Evolutionary conservation across 2,888 invertebrate species (phyloP), one percentile per base, ranked within the genome.

Genomic region (Physocephala rufipes): DNA sequence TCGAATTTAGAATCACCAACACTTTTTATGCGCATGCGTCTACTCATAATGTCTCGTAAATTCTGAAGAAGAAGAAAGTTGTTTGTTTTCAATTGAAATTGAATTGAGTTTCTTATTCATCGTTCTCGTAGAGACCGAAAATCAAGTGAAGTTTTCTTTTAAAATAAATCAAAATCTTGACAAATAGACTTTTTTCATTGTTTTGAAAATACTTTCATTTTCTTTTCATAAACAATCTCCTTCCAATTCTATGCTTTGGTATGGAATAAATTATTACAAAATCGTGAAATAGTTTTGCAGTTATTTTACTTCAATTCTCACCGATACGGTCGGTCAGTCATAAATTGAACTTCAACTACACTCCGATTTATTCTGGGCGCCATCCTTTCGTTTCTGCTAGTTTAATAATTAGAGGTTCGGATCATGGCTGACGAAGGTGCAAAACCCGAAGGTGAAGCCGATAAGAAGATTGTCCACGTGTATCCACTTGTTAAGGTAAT

Each of bases 401-500:
- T 21, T 2, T 13, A 19, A 28, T 55, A 36, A 53, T 19, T 66
- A 21, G 24, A 55, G 36, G 19, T 4, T 58, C n/a, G 21, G 53
- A 73, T 71, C 72, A 86, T 86, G 86, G 85, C 79, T 72, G 86
- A 86, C 68, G 86, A 86, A 67, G 82, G 77, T 69, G 83, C 81
- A 28, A 81, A 82, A 76, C 79, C 77, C 55, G 84, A 80, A 74
- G 84, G 85, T 73, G 81, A 80, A 73, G 75, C 74, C 45, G 85
- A 88, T 65, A 93, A 92, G 82, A 92, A 92, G 88, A 88, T 92
- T 67, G 86, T 93, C 71, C 93, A 93, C 80, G 93, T 92, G 2
- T 95, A 95, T 89, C 93, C 95, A 49, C 87, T 95, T 71, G 90
- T 95, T 74, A 89, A 93, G 88, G 95, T 95, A n/a, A n/a, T n/a